Evolutionary conservation across 2,113 vertebrate genomes (phyloP).

Genomic region (Hylia prasina): DNA sequence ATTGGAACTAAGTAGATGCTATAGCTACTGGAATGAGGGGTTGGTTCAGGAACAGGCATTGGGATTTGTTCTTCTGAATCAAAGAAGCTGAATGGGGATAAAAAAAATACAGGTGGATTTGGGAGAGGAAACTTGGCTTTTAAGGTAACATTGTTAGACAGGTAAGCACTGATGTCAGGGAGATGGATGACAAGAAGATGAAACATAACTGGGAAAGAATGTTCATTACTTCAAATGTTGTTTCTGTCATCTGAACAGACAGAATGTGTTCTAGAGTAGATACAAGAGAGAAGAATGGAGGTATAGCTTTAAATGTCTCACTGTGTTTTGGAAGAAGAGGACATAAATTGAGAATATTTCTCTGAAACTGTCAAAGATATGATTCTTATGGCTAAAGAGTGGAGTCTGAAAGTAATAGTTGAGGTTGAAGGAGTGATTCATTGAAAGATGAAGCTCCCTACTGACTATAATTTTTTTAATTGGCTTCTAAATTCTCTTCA

Average conservation of each 20-base stretch:
- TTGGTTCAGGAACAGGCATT: neutral
- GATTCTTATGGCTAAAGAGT: neutral
- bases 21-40: accelerated
- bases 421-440: neutral
- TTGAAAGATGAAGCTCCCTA: neutral
- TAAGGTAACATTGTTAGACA: neutral
- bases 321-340: neutral
- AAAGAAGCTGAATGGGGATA: neutral
- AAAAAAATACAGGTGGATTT: neutral
- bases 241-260: neutral
- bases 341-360: neutral
- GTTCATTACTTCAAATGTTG: neutral
- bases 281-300: neutral
- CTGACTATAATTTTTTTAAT: neutral
- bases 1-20: neutral
- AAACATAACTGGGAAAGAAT: neutral
- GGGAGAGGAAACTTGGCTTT: neutral
- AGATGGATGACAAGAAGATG: neutral
- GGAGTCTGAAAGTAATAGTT: neutral
- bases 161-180: neutral
- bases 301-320: neutral
- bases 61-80: neutral
- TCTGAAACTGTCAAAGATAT: neutral
- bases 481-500: neutral
- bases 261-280: neutral